Conservation (phyloP, 1,140 invertebrate species). For the Schlechtendalia chinensis region DNA sequence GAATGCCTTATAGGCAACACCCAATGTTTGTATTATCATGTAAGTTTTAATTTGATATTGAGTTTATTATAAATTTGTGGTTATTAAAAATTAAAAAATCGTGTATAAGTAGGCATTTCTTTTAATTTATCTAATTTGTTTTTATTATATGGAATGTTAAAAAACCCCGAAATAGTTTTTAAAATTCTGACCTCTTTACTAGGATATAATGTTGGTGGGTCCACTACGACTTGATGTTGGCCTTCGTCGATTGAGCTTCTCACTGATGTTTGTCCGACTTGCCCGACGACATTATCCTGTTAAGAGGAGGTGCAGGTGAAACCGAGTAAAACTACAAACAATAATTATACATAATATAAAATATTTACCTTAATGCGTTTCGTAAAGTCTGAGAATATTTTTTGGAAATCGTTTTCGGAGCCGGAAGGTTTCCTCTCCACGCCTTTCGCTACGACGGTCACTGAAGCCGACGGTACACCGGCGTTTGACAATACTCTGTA, state of each 20-base stretch:
- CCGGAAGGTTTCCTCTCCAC: not conserved
- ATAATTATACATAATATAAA: no score
- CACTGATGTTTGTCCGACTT: not conserved
- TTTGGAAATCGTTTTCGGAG: not conserved
- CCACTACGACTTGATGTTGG: not conserved
- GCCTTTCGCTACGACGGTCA: not conserved
- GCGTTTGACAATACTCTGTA: conserved; percentile 20
- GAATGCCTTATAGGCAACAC: no score
- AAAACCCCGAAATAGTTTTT: no score
- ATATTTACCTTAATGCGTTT: conserved; percentile 14
- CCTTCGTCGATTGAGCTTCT: not conserved
- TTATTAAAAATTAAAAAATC: no score
- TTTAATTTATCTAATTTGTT: no score
- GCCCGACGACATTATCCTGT: not conserved
- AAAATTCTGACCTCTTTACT: not conserved
- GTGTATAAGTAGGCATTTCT: no score
- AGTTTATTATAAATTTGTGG: no score
- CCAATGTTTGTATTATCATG: no score
- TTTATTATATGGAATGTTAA: no score
- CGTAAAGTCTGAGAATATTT: not conserved
- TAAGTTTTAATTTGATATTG: no score
- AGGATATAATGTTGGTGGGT: not conserved
- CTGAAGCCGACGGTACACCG: conserved; percentile 5
- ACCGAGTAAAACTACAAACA: no score
- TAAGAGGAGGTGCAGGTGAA: no score